phyloP scores from a whole-genome alignment of 2,888 invertebrate species.

The Coenonympha glycerion region DNA sequence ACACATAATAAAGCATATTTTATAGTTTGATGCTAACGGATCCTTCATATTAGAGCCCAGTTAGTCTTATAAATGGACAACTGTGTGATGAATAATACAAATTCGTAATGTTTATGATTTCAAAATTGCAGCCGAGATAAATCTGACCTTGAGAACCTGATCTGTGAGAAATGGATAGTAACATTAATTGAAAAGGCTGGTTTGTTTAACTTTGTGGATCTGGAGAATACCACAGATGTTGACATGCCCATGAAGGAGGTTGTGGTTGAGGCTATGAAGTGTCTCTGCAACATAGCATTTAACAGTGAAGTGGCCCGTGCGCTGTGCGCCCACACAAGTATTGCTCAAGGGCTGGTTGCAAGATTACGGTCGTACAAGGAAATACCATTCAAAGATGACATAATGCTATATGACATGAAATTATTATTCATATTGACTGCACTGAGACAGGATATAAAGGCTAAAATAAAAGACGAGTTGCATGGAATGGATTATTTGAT shows the following conservation, averaged over 20 bases:
- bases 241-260: constrained; percentile 70
- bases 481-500: constrained; percentile 82
- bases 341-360: constrained; percentile 82
- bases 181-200: constrained; percentile 81
- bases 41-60: too few relatives aligned
- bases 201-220: constrained; percentile 64
- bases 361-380: constrained; percentile 82
- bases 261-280: constrained; percentile 87
- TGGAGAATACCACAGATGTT: constrained; percentile 49
- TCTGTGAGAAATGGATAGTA: constrained; percentile 81
- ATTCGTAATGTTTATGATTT: too few relatives aligned
- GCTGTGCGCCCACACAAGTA: constrained; percentile 75
- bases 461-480: constrained; percentile 79
- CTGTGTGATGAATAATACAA: too few relatives aligned
- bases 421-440: constrained; percentile 92
- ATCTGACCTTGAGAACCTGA: constrained; percentile 79
- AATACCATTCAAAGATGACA: constrained; percentile 78
- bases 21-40: too few relatives aligned
- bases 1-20: too few relatives aligned
- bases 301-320: constrained; percentile 75
- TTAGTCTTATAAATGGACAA: too few relatives aligned
- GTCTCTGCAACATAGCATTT: constrained; percentile 91
- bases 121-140: constrained; percentile 83
- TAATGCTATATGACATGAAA: constrained; percentile 91
- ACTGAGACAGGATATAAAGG: constrained; percentile 81